Conservation (phyloP, 1,140 invertebrate species). For the Platorchestia sp. region DNA sequence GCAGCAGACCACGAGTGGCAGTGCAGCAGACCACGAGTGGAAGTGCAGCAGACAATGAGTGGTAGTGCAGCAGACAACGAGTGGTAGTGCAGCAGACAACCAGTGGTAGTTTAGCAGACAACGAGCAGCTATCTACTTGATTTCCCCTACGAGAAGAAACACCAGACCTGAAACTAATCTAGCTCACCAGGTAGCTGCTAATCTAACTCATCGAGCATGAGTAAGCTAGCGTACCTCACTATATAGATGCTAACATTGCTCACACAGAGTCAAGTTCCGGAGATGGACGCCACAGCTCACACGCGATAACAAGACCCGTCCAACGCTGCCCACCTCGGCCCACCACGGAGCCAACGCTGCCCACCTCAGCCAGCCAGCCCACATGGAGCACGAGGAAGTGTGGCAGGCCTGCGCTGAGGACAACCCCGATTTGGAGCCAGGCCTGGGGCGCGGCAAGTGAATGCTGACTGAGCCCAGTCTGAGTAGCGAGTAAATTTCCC, state of each 20-base stretch:
- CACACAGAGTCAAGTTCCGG: background rate
- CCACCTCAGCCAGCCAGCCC: background rate
- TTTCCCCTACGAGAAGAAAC: no score
- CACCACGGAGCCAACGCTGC: background rate
- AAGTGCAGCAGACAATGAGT: no score
- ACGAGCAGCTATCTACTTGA: no score
- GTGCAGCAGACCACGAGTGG: no score
- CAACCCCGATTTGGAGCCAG: background rate
- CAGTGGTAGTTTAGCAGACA: no score
- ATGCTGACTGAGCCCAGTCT: background rate
- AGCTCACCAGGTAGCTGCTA: background rate
- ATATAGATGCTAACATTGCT: no score
- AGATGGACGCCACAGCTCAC: background rate
- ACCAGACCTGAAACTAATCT: background rate
- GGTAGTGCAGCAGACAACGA: no score
- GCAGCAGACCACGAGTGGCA: no score
- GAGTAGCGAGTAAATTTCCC: background rate
- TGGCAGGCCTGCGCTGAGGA: background rate
- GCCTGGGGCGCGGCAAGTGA: background rate
- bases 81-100: no score
- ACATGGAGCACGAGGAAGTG: background rate
- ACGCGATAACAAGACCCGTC: background rate
- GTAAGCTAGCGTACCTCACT: no score
- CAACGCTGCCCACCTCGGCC: background rate
- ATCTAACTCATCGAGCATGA: background rate